Evolutionary conservation across 2,797 vertebrate species (phyloP).

Genomic region (Pelochelys cantorii): DNA sequence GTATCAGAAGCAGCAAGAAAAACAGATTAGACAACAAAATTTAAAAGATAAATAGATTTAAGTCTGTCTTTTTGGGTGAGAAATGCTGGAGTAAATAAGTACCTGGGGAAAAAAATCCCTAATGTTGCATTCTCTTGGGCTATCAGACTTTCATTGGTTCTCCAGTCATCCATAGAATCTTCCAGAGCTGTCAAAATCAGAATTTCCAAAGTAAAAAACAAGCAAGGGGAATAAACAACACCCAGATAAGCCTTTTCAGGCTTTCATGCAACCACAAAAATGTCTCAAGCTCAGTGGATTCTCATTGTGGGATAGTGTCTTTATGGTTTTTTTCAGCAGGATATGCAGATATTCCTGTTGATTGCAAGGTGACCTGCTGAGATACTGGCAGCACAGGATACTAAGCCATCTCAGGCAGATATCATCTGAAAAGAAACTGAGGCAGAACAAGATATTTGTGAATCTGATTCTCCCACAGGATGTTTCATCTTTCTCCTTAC

Average conservation of each 20-base stretch:
- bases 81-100: not conserved
- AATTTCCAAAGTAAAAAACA: accelerated
- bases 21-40: not conserved
- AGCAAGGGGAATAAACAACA: not conserved
- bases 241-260: not conserved
- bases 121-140: accelerated
- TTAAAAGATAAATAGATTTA: not conserved
- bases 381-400: not conserved
- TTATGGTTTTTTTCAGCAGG: not conserved
- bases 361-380: accelerated
- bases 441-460: not conserved
- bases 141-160: accelerated
- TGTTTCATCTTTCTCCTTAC: accelerated
- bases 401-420: accelerated
- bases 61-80: not conserved
- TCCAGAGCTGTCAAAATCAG: not conserved
- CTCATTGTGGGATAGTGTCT: not conserved
- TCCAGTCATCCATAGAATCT: not conserved
- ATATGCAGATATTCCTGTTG: not conserved
- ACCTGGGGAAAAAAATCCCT: not conserved
- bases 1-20: not conserved
- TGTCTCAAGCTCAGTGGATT: not conserved
- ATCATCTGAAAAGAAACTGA: accelerated
- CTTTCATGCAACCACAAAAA: not conserved
- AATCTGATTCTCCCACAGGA: not conserved